Evolutionary conservation across 1,140 invertebrate genomes (phyloP).

Genomic region (Ips nitidus): DNA sequence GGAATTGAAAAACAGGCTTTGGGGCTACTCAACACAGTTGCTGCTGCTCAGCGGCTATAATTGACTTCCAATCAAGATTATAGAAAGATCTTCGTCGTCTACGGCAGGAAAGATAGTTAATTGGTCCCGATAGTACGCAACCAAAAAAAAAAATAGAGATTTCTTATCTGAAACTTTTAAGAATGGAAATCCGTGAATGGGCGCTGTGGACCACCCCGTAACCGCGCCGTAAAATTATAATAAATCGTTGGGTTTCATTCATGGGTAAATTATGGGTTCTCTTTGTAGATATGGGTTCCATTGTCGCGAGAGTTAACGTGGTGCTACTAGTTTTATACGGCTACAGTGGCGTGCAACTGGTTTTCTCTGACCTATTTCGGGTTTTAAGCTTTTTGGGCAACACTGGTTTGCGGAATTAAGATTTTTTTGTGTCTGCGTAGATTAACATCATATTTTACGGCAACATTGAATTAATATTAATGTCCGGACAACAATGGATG

Average conservation of each 20-base stretch:
- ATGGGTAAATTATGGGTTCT: slow-evolving; percentile 49
- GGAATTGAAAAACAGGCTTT: too few species aligned
- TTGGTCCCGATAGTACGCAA: too few species aligned
- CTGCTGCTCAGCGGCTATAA: too few species aligned
- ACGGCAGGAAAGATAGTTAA: too few species aligned
- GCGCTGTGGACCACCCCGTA: slow-evolving; percentile 49
- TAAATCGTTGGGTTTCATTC: slow-evolving; percentile 51
- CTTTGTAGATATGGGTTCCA: slow-evolving; percentile 48
- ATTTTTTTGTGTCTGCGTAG: slow-evolving; percentile 25
- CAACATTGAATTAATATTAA: slow-evolving; percentile 17
- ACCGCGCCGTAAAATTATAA: slow-evolving; percentile 51
- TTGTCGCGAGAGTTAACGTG: slow-evolving; percentile 45
- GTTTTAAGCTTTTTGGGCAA: too few species aligned
- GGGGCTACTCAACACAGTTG: too few species aligned
- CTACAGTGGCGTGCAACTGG: slow-evolving; percentile 14
- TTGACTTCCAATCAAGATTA: too few species aligned
- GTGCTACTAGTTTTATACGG: slow-evolving; percentile 31
- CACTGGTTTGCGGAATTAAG: slow-evolving; percentile 5
- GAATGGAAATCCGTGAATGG: slow-evolving; percentile 51
- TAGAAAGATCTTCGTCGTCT: too few species aligned
- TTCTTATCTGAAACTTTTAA: slow-evolving; percentile 26
- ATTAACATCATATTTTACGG: slow-evolving; percentile 30
- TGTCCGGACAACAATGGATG: slow-evolving; percentile 16
- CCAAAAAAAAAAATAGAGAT: slow-evolving; percentile 5
- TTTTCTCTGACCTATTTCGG: neutral